Evolutionary conservation across 2,888 invertebrate species (phyloP), one percentile per base, ranked within the genome.

Genomic region (Brachyptera putata): DNA sequence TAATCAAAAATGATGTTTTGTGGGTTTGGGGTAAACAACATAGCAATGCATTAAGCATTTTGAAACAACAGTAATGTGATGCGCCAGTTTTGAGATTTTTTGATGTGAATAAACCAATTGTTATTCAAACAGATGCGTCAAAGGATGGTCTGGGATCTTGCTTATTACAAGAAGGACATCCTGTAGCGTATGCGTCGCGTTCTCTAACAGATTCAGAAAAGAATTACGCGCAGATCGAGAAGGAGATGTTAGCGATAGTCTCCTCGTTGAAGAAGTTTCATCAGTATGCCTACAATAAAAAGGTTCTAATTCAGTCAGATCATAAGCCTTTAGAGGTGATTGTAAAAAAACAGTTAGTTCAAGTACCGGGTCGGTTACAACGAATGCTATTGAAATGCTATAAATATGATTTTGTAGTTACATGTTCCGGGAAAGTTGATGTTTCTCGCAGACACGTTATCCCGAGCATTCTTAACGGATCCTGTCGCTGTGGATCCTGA

Each of bases 21-120:
- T 61, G 39, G 25, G n/a, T 22, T 16, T 50, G 57, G 61, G 18
- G 43, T n/a, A 36, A n/a, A 13, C 14, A n/a, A 7, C 61, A 63
- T 9, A 22, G 46, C 18, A 22, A 55, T 21, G 58, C 39, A 22
- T 56, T 64, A 37, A 22, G 22, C n/a, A 41, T 43, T 11, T 48
- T 62, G 9, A 61, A 63, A 63, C n/a, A 49, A 36, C 21, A 39
- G 13, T n/a, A 65, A 22, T 34, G 57, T 34, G 21, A 30, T 11
- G 16, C 62, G 5, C 65, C 65, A 36, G 59, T 53, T 3, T n/a
- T 16, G 14, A 2, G 16, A 11, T 26, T 50, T n/a, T 50, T 26
- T 50, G 49, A 50, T 25, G 26, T 13, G 5, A 25, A 11, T 2
- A 50, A 50, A 26, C 30, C 26, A 7, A 2, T 50, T 2, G 30